Evolutionary conservation across 2,888 invertebrate species (phyloP).

Genomic region (Malachius bipustulatus): DNA sequence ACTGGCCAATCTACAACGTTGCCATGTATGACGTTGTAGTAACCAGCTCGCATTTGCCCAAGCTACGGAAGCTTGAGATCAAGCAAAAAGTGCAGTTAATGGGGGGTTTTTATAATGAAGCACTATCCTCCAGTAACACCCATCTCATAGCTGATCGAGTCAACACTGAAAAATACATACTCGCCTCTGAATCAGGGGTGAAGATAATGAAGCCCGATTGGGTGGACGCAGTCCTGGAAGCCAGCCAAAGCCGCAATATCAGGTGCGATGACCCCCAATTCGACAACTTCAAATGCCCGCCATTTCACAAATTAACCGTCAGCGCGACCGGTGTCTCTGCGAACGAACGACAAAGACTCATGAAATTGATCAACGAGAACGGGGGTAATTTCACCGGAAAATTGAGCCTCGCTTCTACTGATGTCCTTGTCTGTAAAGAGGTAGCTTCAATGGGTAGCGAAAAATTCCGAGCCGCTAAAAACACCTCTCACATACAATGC

Average conservation of each 20-base stretch:
- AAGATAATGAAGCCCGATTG: too few species aligned
- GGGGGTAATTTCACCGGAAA: conserved; percentile 47
- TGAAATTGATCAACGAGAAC: conserved; percentile 55
- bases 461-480: conserved; percentile 63
- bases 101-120: conserved; percentile 60
- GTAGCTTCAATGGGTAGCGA: conserved; percentile 53
- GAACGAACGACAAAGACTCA: conserved; percentile 51
- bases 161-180: conserved; percentile 63
- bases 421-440: conserved; percentile 44
- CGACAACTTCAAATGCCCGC: too few species aligned
- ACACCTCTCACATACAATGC: too few species aligned
- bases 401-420: conserved; percentile 42
- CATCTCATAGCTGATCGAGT: too few species aligned
- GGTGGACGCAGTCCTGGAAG: too few species aligned
- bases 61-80: conserved; percentile 42
- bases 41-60: conserved; percentile 44
- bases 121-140: conserved; percentile 49
- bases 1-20: conserved; percentile 66
- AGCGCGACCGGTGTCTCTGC: conserved; percentile 66
- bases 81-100: conserved; percentile 57
- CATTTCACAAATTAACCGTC: too few species aligned
- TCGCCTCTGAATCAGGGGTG: too few species aligned
- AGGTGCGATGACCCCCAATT: too few species aligned
- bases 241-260: too few species aligned
- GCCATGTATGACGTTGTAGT: conserved; percentile 66